Evolutionary conservation across 35 echinoderm and acorn worm species (phyloP).

Genomic region (Apostichopus californicus): DNA sequence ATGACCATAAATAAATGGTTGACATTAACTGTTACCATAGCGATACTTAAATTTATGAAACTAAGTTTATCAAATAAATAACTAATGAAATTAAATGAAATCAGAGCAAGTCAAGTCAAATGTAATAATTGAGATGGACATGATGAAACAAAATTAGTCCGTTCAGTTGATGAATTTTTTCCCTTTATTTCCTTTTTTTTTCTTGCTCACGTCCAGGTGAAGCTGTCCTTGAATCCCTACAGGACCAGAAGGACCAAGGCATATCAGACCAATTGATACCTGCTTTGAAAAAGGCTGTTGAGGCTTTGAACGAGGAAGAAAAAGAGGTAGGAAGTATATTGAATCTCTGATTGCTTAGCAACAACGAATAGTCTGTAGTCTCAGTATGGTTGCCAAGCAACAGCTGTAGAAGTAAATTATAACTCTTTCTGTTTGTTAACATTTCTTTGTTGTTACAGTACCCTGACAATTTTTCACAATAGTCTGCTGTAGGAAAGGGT

Average conservation of each 20-base stretch:
- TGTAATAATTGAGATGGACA: no score
- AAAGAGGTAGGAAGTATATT: not conserved
- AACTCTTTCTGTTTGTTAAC: not conserved
- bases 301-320: conserved; percentile 53
- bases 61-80: no score
- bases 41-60: no score
- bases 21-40: no score
- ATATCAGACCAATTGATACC: conserved; percentile 31
- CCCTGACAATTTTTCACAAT: no score
- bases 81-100: no score
- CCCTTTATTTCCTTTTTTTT: not conserved
- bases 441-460: not conserved
- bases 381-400: not conserved
- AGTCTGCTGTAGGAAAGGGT: no score
- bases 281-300: conserved; percentile 44
- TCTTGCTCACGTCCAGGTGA: not conserved
- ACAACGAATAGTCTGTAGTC: no score
- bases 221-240: conserved; percentile 30
- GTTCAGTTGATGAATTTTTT: not conserved
- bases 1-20: no score
- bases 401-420: not conserved
- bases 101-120: no score
- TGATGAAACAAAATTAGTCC: no score
- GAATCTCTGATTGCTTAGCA: not conserved
- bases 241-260: conserved; percentile 27